These are phyloP conservation scores for Melitaea athalia DNA, from an alignment of 2,888 invertebrate genomes.

Conservation along the genomic window DNA sequence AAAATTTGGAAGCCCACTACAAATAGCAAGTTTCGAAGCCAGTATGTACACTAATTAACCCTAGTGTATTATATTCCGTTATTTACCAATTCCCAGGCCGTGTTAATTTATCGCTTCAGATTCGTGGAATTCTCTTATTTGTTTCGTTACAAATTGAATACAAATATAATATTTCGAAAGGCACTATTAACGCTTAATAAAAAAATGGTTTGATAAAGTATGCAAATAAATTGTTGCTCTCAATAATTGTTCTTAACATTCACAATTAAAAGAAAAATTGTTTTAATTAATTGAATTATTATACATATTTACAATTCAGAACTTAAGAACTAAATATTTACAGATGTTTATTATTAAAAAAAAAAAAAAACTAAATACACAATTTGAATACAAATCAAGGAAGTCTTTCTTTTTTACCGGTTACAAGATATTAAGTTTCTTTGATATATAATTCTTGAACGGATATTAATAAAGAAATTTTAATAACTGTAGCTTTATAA, in stretches of 20 bases:
- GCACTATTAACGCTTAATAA: no score
- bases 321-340: no score
- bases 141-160: background rate
- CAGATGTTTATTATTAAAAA: no score
- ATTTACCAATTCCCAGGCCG: conserved; percentile 29
- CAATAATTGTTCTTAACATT: no score
- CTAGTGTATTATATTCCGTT: conserved; percentile 50
- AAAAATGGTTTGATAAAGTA: no score
- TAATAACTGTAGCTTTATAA: conserved; percentile 21
- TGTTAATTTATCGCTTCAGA: conserved; percentile 5
- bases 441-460: conserved; percentile 26
- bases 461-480: conserved; percentile 33
- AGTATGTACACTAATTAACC: conserved; percentile 70
- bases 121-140: background rate
- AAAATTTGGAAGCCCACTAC: conserved; percentile 65
- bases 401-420: conserved; percentile 19
- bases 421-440: conserved; percentile 20
- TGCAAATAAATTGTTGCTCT: no score
- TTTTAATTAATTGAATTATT: no score
- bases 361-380: background rate
- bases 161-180: background rate
- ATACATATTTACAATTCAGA: background rate
- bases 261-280: no score
- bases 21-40: conserved; percentile 52
- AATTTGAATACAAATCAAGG: conserved; percentile 19